Evolutionary conservation across 2,888 invertebrate species (phyloP), one percentile per base, ranked within the genome.

Genomic region (Sinhomidia bicolor): DNA sequence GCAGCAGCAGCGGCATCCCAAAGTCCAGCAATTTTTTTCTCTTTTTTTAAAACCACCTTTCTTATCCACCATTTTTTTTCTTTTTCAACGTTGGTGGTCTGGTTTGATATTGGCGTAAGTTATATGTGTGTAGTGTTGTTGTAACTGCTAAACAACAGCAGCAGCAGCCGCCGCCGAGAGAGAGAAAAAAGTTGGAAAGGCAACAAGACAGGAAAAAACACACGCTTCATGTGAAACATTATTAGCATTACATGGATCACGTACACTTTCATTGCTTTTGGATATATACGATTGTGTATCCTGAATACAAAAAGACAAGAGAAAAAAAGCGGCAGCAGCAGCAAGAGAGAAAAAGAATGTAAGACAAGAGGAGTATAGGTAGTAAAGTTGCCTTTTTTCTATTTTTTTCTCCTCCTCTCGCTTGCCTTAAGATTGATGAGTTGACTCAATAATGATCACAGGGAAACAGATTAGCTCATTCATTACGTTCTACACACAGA

Each of bases 401-500:
- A 47, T 76, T 23, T n/a, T 32, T 54, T 32, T 32, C 78, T 14
- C 47, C 47, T 71, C 78, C 51, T 51, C 84, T 23, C 65, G 65
- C 51, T n/a, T 17, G 29, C 29, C 57, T 60, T 54, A 88, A 88
- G 88, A 88, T 88, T 88, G 88, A 88, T 88, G 88, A 88, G 88
- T 88, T 88, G 88, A 88, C 88, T 88, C 88, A 88, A 88, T 88
- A 88, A 88, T 88, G 82, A 83, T 88, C 82, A 83, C 78, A 71
- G 57, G 88, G 83, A 88, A 88, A 83, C 76, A 88, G 88, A 88
- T 88, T 88, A 88, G 88, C 88, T 88, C 88, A 88, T 88, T 88
- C 88, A 88, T 88, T 88, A 82, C 87, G 74, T 74, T 47, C 44
- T 74, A 26, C 44, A n/a, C n/a, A n/a, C n/a, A n/a, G n/a, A n/a